Conservation (phyloP, 2,888 invertebrate genomes). For the Anthrax anthrax region DNA sequence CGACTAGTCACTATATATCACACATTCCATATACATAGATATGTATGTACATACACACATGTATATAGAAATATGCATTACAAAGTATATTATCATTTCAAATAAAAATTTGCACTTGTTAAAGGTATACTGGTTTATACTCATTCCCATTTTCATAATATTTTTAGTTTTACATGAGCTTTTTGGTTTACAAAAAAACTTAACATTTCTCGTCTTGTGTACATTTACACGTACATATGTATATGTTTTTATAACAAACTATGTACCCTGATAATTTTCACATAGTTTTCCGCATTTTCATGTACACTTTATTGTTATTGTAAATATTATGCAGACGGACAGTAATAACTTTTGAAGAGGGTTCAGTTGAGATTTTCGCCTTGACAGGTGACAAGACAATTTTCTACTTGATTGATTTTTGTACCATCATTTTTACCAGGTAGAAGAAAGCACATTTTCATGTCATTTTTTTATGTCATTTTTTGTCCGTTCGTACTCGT, state of each 20-base stretch:
- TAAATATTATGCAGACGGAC: background rate
- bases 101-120: too few relatives aligned
- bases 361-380: background rate
- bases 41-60: background rate
- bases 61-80: background rate
- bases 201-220: background rate
- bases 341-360: background rate
- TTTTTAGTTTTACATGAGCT: background rate
- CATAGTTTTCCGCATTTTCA: too few relatives aligned
- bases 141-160: too few relatives aligned
- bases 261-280: too few relatives aligned
- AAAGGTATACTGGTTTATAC: too few relatives aligned
- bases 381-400: slow-evolving; percentile 8
- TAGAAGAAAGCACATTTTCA: background rate
- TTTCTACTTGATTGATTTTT: slow-evolving; percentile 8
- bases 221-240: too few relatives aligned
- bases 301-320: too few relatives aligned
- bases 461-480: background rate
- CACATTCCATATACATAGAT: background rate
- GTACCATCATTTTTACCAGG: background rate
- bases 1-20: background rate
- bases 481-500: background rate
- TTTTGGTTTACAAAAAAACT: background rate
- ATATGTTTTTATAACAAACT: too few relatives aligned
- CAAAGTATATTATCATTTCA: too few relatives aligned